Percentiles rank a stretch among this genome's conserved stretches.
Evolutionary conservation across 2,888 invertebrate genomes (phyloP).

Genomic region (Bimastos eiseni): DNA sequence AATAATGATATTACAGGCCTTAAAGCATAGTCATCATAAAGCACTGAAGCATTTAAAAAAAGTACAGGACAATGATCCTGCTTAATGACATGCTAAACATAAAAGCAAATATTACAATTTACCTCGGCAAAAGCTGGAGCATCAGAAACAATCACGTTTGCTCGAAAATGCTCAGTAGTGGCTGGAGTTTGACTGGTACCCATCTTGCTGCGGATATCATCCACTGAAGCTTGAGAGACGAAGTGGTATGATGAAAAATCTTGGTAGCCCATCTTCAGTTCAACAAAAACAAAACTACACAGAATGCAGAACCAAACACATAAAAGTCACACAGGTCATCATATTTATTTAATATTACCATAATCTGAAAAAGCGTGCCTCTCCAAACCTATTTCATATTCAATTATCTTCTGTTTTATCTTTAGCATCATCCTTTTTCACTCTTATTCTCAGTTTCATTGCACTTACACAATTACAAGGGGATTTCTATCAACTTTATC

Average conservation of each 20-base stretch:
- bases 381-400: too few species aligned
- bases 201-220: background rate
- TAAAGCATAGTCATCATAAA: background rate
- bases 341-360: too few species aligned
- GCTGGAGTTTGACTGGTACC: background rate
- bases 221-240: slow-evolving; percentile 19
- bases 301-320: background rate
- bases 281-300: background rate
- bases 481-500: too few species aligned
- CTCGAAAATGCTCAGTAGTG: background rate
- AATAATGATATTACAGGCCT: background rate
- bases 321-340: background rate
- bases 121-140: background rate
- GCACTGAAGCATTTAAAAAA: background rate
- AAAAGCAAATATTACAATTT: background rate
- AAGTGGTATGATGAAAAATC: background rate
- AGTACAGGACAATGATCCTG: background rate
- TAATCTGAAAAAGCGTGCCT: too few species aligned
- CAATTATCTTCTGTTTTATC: too few species aligned
- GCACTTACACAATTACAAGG: too few species aligned
- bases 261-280: slow-evolving; percentile 21
- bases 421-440: too few species aligned
- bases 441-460: too few species aligned
- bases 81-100: background rate
- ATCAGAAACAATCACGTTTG: slow-evolving; percentile 14